Evolutionary conservation across 2,797 vertebrate species (phyloP).

Genomic region (Atherinosoma microstoma): DNA sequence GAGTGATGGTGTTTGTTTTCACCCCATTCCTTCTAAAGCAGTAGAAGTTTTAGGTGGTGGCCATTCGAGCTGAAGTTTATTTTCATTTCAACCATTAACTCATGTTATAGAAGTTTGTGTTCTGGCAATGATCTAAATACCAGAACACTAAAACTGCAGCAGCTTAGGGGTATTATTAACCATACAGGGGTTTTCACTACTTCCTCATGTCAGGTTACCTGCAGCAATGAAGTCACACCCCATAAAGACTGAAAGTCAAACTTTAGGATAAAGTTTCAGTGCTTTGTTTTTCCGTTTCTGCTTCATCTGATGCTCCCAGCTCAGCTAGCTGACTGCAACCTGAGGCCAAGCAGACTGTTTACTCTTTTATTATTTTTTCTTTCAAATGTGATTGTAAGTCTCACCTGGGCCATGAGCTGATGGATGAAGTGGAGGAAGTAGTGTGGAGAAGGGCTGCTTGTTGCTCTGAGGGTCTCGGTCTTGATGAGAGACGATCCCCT

Average conservation of each 20-base stretch:
- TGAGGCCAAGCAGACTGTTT: constrained; percentile 27
- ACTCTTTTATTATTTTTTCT: neutral
- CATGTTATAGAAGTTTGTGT: neutral
- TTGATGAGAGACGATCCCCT: constrained; percentile 23
- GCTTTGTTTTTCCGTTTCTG: constrained; percentile 27
- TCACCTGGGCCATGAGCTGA: constrained; percentile 38
- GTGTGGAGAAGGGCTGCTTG: constrained; percentile 20
- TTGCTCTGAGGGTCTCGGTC: constrained; percentile 8
- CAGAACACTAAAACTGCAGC: neutral
- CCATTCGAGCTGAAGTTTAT: neutral
- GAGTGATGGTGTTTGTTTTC: neutral
- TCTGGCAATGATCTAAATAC: neutral
- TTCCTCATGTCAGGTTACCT: neutral
- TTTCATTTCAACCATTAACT: neutral
- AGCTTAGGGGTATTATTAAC: neutral
- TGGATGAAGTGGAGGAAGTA: constrained; percentile 31
- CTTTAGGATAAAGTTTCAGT: constrained; percentile 36
- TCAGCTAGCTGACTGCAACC: constrained; percentile 44
- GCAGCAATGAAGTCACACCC: neutral
- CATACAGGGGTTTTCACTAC: neutral
- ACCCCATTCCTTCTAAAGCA: neutral
- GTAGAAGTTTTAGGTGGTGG: neutral
- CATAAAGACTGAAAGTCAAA: constrained; percentile 3
- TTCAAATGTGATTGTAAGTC: neutral
- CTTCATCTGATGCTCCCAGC: constrained; percentile 21